phyloP scores from a whole-genome alignment of 2,797 vertebrate species.

The Cynodonichthys magdalenae region DNA sequence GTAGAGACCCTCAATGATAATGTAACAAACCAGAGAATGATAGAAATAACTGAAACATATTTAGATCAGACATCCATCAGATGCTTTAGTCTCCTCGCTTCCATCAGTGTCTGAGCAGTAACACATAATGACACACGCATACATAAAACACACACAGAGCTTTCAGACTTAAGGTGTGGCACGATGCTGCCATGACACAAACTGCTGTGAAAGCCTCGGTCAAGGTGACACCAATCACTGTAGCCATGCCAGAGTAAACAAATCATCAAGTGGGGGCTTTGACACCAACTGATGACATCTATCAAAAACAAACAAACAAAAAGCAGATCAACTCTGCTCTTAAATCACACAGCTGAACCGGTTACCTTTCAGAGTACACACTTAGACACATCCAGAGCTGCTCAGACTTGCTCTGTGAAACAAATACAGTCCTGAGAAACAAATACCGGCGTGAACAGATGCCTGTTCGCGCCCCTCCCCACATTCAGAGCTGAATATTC shows the following conservation, averaged over 20 bases:
- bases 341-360: conserved; percentile 49
- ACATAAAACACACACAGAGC: conserved; percentile 14
- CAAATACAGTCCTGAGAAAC: conserved; percentile 26
- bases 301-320: conserved; percentile 28
- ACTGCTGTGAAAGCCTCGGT: conserved; percentile 50
- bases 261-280: conserved; percentile 26
- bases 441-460: conserved; percentile 37
- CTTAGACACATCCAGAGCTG: conserved; percentile 29
- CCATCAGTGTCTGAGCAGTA: conserved; percentile 14
- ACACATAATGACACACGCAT: conserved; percentile 3
- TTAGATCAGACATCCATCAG: conserved; percentile 26
- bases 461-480: conserved; percentile 32
- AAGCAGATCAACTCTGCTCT: conserved; percentile 12
- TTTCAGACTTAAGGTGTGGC: conserved; percentile 58
- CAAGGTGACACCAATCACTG: conserved; percentile 57
- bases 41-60: conserved; percentile 21
- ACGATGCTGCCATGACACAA: conserved; percentile 26
- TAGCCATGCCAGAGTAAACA: conserved; percentile 35
- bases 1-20: too few relatives aligned
- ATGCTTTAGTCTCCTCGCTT: conserved; percentile 11
- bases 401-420: conserved; percentile 39
- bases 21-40: conserved; percentile 10
- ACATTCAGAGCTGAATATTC: conserved; percentile 20
- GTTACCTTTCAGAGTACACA: conserved; percentile 50
- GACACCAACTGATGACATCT: conserved; percentile 44